Base-by-base conservation (phyloP, 1,140 invertebrate species). In the Saccostrea echinata region DNA sequence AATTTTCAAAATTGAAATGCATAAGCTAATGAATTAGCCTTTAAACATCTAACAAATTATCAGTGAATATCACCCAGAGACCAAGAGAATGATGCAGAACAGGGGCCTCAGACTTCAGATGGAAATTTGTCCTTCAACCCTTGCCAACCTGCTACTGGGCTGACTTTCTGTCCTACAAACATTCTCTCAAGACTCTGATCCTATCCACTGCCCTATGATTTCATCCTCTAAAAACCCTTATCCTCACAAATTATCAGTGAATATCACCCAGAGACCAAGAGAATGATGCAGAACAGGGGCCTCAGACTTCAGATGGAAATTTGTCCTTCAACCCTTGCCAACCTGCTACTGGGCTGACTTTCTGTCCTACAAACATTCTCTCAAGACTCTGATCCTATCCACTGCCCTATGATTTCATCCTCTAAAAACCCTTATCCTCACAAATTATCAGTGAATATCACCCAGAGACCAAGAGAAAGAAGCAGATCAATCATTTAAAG, bases 101-200 rank as follows among this genome's bases (percentile, higher is more conserved):
- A 43, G 57, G 57, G 57, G 57, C 57, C 57, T 64, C 21, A 24
- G n/a, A 64, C 57, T 9, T 64, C 57, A 64, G 57, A 64, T 64
- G 57, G 18, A 64, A 21, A 64, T 8, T 24, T 64, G 57, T 24
- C 57, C 57, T 64, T 64, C 24, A 9, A 64, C 57, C 57, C 57
- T 64, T 64, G 57, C 57, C 57, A 64, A 24, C 18, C 57, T 64
- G 21, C 57, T 64, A 64, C 57, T n/a, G 57, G 57, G 24, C 57
- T 64, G 57, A 64, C 57, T n/a, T 64, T 21, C 57, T n/a, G 57
- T 64, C 57, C 57, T 21, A 64, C 57, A n/a, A 64, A n/a, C 57
- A 64, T 64, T 18, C 57, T 21, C 57, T 64, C n/a, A 21, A n/a
- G 57, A 64, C 21, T n/a, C 57, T 3, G 8, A 64, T 64, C 57